A percentile compares a stretch with the other conserved stretches of the same genome.
phyloP scores from a whole-genome alignment of 1,140 invertebrate genomes.

The Ylistrum balloti region DNA sequence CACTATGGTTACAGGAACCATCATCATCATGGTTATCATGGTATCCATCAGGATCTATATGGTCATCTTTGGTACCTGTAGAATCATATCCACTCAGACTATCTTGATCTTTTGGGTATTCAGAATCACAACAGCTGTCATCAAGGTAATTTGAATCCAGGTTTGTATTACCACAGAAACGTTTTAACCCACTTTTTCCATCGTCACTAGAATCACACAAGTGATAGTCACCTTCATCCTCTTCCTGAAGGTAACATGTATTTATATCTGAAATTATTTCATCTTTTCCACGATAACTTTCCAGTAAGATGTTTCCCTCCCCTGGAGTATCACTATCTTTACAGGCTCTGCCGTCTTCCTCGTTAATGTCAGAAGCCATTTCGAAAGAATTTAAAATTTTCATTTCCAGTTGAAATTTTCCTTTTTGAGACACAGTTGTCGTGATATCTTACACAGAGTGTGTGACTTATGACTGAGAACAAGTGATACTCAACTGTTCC shows the following conservation, averaged over 20 bases:
- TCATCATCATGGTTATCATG: not conserved
- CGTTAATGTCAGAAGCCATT: slow-evolving; percentile 12
- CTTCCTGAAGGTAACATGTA: not conserved
- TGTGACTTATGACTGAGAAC: too few species aligned
- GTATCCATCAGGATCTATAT: not conserved
- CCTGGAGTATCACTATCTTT: not conserved
- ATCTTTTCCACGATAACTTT: not conserved
- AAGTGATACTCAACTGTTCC: not conserved
- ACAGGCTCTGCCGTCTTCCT: not conserved
- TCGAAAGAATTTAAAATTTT: slow-evolving; percentile 30
- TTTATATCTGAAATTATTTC: not conserved
- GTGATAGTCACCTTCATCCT: not conserved
- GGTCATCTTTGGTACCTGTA: too few species aligned
- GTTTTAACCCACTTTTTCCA: not conserved
- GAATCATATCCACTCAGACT: too few species aligned
- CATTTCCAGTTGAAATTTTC: not conserved
- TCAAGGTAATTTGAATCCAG: not conserved
- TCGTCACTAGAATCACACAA: not conserved
- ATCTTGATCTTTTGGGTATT: not conserved
- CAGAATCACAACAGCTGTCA: slow-evolving; percentile 1
- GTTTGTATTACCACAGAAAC: not conserved
- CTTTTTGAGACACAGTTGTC: not conserved
- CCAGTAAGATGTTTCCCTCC: not conserved
- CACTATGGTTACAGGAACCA: not conserved
- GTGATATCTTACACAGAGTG: not conserved